These are phyloP conservation scores for Synanthedon andrenaeformis DNA, from an alignment of 2,888 invertebrate species.

Conservation along the genomic window DNA sequence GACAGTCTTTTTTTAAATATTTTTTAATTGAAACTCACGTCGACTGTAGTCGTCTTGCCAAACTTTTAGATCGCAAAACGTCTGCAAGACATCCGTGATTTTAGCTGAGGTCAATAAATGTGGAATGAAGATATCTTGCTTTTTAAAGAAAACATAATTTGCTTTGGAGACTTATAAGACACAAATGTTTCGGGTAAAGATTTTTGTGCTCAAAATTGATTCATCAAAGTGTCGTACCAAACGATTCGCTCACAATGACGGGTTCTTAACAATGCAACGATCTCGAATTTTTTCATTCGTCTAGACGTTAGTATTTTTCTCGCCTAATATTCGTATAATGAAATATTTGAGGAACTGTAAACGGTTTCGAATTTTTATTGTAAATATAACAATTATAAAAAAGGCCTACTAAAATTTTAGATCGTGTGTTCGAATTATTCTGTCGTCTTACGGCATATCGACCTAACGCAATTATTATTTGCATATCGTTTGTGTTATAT, in stretches of 20 bases:
- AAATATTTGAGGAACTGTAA: slow-evolving; percentile 53
- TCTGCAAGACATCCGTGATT: no score
- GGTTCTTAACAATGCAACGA: background rate
- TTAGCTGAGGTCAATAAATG: no score
- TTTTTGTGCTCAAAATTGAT: no score
- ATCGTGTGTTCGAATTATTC: slow-evolving; percentile 55
- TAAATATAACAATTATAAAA: slow-evolving; percentile 61
- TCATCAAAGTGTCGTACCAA: no score
- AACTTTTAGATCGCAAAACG: no score
- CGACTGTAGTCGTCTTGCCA: no score
- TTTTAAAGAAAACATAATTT: no score
- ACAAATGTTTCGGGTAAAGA: no score
- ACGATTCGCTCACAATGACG: background rate
- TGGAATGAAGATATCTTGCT: no score
- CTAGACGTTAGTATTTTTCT: slow-evolving; percentile 59
- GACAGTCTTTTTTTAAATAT: no score
- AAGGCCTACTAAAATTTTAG: slow-evolving; percentile 60
- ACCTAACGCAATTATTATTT: slow-evolving; percentile 23
- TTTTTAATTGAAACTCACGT: no score
- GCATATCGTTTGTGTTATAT: slow-evolving; percentile 21
- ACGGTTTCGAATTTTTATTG: slow-evolving; percentile 59
- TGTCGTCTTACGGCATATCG: slow-evolving; percentile 42
- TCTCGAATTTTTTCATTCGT: slow-evolving; percentile 25
- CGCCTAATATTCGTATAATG: slow-evolving; percentile 60
- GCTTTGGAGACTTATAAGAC: no score